Evolutionary conservation across 2,797 vertebrate species (phyloP).

Genomic region (Poecilia wingei): DNA sequence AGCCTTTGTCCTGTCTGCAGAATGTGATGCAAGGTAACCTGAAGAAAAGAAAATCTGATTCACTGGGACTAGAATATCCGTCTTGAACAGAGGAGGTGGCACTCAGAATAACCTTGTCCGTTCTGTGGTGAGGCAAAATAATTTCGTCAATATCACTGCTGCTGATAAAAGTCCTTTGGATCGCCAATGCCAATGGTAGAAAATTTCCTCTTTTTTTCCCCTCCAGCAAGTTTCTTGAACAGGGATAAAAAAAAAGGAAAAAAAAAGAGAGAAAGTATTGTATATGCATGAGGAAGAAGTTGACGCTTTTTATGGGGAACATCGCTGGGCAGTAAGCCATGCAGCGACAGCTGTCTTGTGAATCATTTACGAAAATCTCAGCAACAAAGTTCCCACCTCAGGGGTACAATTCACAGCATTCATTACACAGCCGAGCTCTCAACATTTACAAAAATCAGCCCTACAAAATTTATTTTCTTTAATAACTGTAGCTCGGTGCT

Average conservation of each 20-base stretch:
- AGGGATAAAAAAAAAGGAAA: constrained; percentile 24
- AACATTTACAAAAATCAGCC: constrained; percentile 30
- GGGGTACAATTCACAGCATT: constrained; percentile 40
- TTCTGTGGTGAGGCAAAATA: constrained; percentile 47
- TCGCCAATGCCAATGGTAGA: constrained; percentile 20
- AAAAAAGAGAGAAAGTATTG: constrained; percentile 34
- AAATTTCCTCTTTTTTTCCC: constrained; percentile 19
- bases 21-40: constrained; percentile 45
- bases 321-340: constrained; percentile 66
- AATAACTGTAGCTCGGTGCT: constrained; percentile 31
- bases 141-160: constrained; percentile 40
- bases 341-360: constrained; percentile 68
- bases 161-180: constrained; percentile 28
- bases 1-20: constrained; percentile 50
- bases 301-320: constrained; percentile 63
- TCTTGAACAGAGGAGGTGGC: constrained; percentile 42
- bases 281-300: constrained; percentile 60
- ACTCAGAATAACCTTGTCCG: constrained; percentile 51
- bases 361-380: constrained; percentile 65
- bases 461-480: constrained; percentile 33
- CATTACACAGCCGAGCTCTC: constrained; percentile 21
- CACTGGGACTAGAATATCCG: constrained; percentile 46
- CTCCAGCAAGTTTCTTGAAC: constrained; percentile 43
- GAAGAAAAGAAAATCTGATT: constrained; percentile 63
- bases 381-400: constrained; percentile 54